phyloP scores from a whole-genome alignment of 1,140 invertebrate genomes.

The Drosophila dunni region DNA sequence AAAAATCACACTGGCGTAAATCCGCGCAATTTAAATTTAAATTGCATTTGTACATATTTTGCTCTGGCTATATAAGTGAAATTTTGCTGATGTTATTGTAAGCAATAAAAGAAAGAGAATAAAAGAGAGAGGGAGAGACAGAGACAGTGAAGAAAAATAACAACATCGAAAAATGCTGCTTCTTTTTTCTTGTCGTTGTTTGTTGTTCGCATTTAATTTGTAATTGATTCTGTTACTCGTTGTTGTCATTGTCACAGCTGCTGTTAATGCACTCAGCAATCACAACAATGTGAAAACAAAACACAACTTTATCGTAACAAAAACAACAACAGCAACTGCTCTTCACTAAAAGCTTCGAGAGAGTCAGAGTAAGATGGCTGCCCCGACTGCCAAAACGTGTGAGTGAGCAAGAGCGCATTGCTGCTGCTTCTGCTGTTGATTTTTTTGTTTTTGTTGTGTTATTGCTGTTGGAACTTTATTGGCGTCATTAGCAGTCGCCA shows the following conservation, averaged over 20 bases:
- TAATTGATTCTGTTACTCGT: constrained; percentile 42
- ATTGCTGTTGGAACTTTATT: constrained; percentile 59
- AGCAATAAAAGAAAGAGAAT: constrained; percentile 24
- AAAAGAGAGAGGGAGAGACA: too few species aligned
- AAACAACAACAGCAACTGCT: background rate
- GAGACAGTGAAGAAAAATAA: constrained; percentile 18
- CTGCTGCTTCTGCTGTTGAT: constrained; percentile 1
- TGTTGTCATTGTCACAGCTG: constrained; percentile 14
- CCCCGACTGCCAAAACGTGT: background rate
- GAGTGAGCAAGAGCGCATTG: constrained; percentile 3
- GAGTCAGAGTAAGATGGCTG: constrained; percentile 1
- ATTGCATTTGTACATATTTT: constrained; percentile 62
- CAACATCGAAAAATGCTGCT: constrained; percentile 29
- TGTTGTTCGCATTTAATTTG: constrained; percentile 41
- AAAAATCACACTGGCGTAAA: constrained; percentile 75
- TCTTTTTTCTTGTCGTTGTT: constrained; percentile 18
- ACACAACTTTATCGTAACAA: constrained; percentile 36
- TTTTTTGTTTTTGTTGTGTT: constrained; percentile 24
- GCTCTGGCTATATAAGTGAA: constrained; percentile 44
- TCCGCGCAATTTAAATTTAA: constrained; percentile 80
- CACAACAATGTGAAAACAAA: constrained; percentile 42
- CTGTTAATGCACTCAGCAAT: constrained; percentile 50
- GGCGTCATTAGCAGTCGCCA: constrained; percentile 60
- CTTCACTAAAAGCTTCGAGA: background rate
- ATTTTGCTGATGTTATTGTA: constrained; percentile 42